A percentile compares a stretch with the other conserved stretches of the same genome.
phyloP scores from a whole-genome alignment of 2,113 vertebrate genomes.

The Sapajus apella region DNA sequence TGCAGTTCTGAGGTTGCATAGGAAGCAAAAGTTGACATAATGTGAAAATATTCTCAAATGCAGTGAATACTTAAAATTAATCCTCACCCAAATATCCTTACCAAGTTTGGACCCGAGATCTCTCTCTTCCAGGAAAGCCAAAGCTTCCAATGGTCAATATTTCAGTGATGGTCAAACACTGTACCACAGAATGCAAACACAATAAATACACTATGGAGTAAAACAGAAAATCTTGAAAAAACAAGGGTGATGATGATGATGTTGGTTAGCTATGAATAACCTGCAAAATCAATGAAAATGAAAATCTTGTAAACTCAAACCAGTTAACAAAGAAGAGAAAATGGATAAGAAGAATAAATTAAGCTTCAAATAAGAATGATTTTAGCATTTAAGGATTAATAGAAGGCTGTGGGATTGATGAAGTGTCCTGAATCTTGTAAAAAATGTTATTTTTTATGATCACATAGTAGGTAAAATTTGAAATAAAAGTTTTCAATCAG shows the following conservation, averaged over 20 bases:
- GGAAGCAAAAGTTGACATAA: slow-evolving; percentile 4
- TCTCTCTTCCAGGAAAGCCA: neutral
- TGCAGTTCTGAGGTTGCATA: neutral
- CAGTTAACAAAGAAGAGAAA: neutral
- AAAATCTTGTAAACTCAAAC: neutral
- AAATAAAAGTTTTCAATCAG: slow-evolving; percentile 29
- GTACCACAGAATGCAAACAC: neutral
- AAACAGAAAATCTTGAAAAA: slow-evolving; percentile 13
- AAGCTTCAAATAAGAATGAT: neutral
- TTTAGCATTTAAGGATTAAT: neutral
- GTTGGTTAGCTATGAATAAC: neutral
- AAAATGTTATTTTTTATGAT: neutral
- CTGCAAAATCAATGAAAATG: neutral
- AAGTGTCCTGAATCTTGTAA: neutral
- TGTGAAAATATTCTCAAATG: neutral
- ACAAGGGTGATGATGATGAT: neutral
- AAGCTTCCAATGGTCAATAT: neutral
- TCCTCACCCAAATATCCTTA: neutral
- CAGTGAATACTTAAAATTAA: neutral
- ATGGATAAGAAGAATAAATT: neutral
- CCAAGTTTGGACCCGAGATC: neutral
- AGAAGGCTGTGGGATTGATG: neutral
- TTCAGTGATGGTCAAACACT: neutral
- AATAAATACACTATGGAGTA: neutral
- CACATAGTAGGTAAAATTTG: neutral